Evolutionary conservation across 1,140 invertebrate genomes (phyloP), one percentile per base, ranked within the genome.

Genomic region (Papilio aristodemus): DNA sequence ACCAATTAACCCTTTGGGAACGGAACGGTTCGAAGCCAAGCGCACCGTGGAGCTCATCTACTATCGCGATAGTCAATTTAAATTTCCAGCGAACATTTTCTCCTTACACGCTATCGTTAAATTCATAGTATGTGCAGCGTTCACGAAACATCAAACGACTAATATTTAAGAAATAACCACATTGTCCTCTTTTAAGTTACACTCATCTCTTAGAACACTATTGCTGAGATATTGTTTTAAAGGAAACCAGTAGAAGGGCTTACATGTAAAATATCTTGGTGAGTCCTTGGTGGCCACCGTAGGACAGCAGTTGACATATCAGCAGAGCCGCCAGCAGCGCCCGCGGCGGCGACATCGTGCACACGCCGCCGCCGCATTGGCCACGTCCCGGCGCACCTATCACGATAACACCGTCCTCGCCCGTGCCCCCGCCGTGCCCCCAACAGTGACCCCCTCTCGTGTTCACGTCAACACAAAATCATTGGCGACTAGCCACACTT

Each of bases 201-300:
- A 5, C 27, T 32, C 27, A 3, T 32, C 27, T 32, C 27, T 32
- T 32, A 32, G 2, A 32, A 32, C 6, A 3, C 6, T 32, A 32
- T 43, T 14, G 7, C 41, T 43, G 14, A 5, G 14, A 43, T 17
- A 4, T 43, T 0, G 13, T 5, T 43, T 6, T 43, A 14, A 54
- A 25, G 19, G 6, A 32, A 32, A 22, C 14, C 22, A 22, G 22
- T 4, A 54, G 19, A 54, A 25, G 46, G 57, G 67, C 86, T 91
- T 89, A 91, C 89, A 85, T 91, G 84, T 87, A 89, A 72, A 91
- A 89, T 86, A 91, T 86, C 82, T 90, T 89, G 87, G 89, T 91
- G 82, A 89, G 89, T 82, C 87, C 86, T 78, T 91, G 89, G 81
- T 91, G 89, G 78, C 86, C 87, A 81, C 87, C 87, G 85, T 89